Evolutionary conservation across 2,113 vertebrate genomes (phyloP).

Genomic region (Cryptomyrus ogoouensis): DNA sequence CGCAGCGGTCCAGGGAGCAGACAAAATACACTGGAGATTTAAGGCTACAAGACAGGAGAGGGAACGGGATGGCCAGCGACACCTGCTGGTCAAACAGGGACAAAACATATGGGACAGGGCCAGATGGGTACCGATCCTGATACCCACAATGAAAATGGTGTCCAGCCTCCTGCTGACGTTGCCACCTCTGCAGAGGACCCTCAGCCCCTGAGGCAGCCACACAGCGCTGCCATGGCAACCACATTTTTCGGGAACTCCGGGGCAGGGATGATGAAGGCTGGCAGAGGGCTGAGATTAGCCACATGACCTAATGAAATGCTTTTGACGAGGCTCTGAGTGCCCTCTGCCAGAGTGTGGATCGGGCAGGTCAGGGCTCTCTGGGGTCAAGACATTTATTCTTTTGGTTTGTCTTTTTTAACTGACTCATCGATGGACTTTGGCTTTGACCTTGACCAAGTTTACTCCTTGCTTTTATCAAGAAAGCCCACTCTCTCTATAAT

Average conservation of each 20-base stretch:
- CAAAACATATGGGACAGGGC: neutral
- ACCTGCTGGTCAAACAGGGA: neutral
- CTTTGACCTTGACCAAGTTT: neutral
- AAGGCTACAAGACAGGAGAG: neutral
- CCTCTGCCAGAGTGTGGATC: no score
- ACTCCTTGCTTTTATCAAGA: neutral
- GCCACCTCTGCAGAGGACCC: neutral
- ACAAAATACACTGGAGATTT: neutral
- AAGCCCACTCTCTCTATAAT: neutral
- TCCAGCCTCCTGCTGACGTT: neutral
- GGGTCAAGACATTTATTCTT: neutral
- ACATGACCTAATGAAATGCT: neutral
- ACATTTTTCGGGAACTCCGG: neutral
- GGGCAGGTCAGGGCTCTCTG: neutral
- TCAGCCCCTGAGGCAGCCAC: neutral
- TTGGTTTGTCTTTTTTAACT: neutral
- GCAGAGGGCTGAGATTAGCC: neutral
- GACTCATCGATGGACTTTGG: neutral
- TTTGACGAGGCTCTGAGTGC: neutral
- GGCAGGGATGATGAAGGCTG: neutral
- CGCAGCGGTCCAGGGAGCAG: neutral
- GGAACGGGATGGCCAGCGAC: neutral
- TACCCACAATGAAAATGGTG: neutral
- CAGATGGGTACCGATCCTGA: neutral
- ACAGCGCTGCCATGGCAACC: slow-evolving; percentile 8